Percentiles rank a stretch among this genome's conserved stretches.
Evolutionary conservation across 2,113 vertebrate species (phyloP).

Genomic region (Podarcis muralis): DNA sequence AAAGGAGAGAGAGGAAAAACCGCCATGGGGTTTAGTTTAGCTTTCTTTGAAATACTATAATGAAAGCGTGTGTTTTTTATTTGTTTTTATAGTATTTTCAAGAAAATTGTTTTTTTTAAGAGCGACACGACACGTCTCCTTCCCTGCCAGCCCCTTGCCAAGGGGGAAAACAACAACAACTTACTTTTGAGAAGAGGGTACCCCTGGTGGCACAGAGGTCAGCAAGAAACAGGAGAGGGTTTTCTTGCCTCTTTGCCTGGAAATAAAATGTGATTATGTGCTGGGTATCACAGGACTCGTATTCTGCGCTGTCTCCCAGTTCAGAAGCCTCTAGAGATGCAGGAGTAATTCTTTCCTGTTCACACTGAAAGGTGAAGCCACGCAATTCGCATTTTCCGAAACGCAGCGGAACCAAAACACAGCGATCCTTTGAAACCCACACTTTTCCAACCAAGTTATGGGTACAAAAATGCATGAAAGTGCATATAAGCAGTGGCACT

Average conservation of each 20-base stretch:
- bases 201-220: background rate
- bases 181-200: background rate
- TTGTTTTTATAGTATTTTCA: background rate
- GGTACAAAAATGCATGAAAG: too few species aligned
- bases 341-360: too few species aligned
- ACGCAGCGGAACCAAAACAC: too few species aligned
- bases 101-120: background rate
- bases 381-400: too few species aligned
- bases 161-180: background rate
- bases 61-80: background rate
- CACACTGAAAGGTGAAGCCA: too few species aligned
- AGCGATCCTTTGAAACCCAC: too few species aligned
- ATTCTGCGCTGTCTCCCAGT: background rate
- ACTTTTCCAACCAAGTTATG: too few species aligned
- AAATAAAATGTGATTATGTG: background rate
- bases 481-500: too few species aligned
- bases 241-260: background rate
- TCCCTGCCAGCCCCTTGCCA: background rate
- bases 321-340: background rate
- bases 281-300: background rate
- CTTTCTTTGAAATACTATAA: too few species aligned
- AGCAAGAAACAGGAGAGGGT: background rate
- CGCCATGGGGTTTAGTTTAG: too few species aligned
- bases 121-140: rapidly evolving
- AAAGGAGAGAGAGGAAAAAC: too few species aligned